phyloP scores from a whole-genome alignment of 2,888 invertebrate genomes.

The Eupelmus urozonus region DNA sequence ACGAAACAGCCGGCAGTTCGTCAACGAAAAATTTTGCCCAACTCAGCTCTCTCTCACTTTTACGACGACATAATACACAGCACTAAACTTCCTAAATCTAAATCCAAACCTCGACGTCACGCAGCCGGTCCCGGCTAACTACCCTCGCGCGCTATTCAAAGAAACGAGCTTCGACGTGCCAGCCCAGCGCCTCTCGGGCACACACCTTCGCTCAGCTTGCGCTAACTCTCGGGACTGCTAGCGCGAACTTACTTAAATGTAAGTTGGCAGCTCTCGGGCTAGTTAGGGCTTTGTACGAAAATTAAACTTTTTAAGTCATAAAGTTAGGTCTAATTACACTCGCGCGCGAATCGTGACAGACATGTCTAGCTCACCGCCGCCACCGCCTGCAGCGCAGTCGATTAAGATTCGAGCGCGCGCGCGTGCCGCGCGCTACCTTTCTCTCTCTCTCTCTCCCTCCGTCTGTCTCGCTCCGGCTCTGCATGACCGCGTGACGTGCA shows the following conservation, averaged over 20 bases:
- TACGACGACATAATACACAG: background rate
- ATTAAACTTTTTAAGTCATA: conserved; percentile 73
- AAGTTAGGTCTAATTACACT: conserved; percentile 73
- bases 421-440: background rate
- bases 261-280: conserved; percentile 58
- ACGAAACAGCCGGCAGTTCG: too few relatives aligned
- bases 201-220: background rate
- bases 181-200: background rate
- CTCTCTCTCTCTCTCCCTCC: background rate
- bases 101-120: conserved; percentile 25
- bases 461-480: background rate
- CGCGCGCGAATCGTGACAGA: conserved; percentile 67
- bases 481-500: too few relatives aligned
- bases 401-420: conserved; percentile 53
- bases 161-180: conserved; percentile 42
- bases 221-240: conserved; percentile 14
- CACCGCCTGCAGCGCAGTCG: conserved; percentile 9
- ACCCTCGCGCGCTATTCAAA: conserved; percentile 36
- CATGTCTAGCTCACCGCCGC: conserved; percentile 55
- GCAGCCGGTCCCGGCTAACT: background rate
- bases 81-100: conserved; percentile 10
- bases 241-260: conserved; percentile 61
- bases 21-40: too few relatives aligned
- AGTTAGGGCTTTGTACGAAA: conserved; percentile 62
- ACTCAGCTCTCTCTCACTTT: too few relatives aligned